Conservation (phyloP, 1,140 invertebrate genomes). For the Papilio polytes region DNA sequence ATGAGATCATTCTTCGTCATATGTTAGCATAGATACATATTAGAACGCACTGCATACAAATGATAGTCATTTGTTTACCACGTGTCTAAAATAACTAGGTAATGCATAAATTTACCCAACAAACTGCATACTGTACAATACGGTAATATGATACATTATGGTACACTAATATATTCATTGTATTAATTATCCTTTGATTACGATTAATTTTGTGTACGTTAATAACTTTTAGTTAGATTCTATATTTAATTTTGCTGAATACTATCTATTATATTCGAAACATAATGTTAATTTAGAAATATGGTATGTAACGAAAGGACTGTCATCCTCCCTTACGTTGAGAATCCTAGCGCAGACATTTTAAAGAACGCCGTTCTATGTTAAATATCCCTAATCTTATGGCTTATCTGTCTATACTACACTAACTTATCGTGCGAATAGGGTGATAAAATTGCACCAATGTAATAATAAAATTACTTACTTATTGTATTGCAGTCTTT, state of each 20-base stretch:
- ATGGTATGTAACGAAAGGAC: too few species aligned
- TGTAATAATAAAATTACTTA: background rate
- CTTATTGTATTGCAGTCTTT: background rate
- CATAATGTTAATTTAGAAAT: too few species aligned
- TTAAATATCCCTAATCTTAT: background rate
- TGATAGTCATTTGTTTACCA: conserved; percentile 1
- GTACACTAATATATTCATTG: background rate
- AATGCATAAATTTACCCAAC: background rate
- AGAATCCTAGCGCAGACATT: background rate
- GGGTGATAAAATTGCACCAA: background rate
- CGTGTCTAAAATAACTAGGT: conserved; percentile 5
- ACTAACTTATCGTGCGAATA: background rate
- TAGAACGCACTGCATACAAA: conserved; percentile 1
- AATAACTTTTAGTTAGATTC: background rate
- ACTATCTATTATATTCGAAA: too few species aligned
- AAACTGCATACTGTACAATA: background rate
- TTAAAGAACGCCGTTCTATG: too few species aligned
- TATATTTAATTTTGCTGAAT: too few species aligned
- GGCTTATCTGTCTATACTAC: background rate
- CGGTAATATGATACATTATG: background rate
- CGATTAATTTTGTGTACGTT: background rate
- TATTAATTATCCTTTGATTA: background rate
- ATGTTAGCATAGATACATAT: background rate
- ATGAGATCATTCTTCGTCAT: background rate
- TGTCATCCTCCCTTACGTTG: background rate